phyloP scores from a whole-genome alignment of 2,888 invertebrate species.

The Stratiomys singularior region DNA sequence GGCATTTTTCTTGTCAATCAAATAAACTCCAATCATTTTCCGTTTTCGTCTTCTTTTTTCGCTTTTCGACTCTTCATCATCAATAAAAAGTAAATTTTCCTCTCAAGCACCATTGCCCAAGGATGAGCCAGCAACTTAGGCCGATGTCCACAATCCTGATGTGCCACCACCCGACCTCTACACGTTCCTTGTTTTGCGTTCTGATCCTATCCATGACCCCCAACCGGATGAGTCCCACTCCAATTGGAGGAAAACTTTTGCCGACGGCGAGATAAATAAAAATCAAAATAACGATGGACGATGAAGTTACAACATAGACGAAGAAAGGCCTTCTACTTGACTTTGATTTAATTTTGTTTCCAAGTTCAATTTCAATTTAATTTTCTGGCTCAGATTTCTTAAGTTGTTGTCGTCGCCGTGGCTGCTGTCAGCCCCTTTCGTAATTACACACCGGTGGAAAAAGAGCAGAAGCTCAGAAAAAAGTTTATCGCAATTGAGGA shows the following conservation, averaged over 20 bases:
- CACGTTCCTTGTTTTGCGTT: neutral
- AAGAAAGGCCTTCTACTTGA: slow-evolving; percentile 28
- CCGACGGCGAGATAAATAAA: slow-evolving; percentile 22
- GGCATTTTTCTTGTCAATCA: slow-evolving; percentile 38
- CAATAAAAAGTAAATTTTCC: slow-evolving; percentile 37
- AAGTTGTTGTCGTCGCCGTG: slow-evolving; percentile 20
- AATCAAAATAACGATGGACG: slow-evolving; percentile 31
- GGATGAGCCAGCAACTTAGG: neutral
- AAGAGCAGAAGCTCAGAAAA: neutral
- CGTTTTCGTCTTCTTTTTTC: slow-evolving; percentile 25
- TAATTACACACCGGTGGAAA: slow-evolving; percentile 25
- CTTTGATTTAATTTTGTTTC: slow-evolving; percentile 47
- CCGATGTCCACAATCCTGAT: neutral
- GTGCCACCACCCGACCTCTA: no score
- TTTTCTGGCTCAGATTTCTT: slow-evolving; percentile 41
- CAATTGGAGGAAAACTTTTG: neutral
- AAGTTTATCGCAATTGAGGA: slow-evolving; percentile 6
- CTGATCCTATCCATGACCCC: neutral
- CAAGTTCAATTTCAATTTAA: slow-evolving; percentile 47
- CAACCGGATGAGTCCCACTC: neutral
- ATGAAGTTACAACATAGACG: neutral
- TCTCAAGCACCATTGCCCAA: slow-evolving; percentile 2
- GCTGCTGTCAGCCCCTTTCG: slow-evolving; percentile 15
- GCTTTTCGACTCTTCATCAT: slow-evolving; percentile 5
- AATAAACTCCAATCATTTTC: slow-evolving; percentile 42